phyloP scores from a whole-genome alignment of 2,797 vertebrate species.

The Petrocephalus sullivani region DNA sequence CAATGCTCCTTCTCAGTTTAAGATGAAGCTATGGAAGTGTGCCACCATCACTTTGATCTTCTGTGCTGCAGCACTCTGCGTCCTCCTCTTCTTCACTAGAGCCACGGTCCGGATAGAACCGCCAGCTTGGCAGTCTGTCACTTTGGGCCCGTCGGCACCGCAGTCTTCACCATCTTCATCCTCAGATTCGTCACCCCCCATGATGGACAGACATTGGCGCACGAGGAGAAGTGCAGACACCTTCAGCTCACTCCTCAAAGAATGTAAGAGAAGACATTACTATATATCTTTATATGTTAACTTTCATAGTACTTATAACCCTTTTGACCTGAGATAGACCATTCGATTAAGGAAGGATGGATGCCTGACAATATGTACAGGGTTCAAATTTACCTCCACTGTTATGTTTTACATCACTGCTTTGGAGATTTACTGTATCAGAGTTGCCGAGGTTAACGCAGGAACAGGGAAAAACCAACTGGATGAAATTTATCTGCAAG shows the following conservation, averaged over 20 bases:
- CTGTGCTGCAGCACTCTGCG: conserved; percentile 79
- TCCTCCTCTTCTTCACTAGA: conserved; percentile 79
- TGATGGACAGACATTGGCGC: conserved; percentile 57
- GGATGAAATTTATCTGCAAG: background rate
- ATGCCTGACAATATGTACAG: background rate
- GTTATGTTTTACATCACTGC: background rate
- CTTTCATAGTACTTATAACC: background rate
- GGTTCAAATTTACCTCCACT: background rate
- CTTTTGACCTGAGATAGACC: background rate
- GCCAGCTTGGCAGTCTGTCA: conserved; percentile 45
- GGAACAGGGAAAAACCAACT: background rate
- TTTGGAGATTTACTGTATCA: background rate
- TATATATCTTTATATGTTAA: background rate
- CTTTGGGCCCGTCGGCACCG: conserved; percentile 41
- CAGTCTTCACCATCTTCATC: conserved; percentile 31
- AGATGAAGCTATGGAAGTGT: conserved; percentile 99
- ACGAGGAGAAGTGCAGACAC: conserved; percentile 66
- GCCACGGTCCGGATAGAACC: conserved; percentile 60
- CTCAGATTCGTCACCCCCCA: conserved; percentile 33
- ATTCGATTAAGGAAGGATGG: background rate
- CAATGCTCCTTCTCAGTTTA: conserved; percentile 85
- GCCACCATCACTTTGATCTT: conserved; percentile 85
- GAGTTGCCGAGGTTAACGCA: background rate
- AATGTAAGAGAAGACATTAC: conserved; percentile 72
- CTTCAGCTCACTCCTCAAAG: conserved; percentile 74